Evolutionary conservation across 1,140 invertebrate species (phyloP), one percentile per base, ranked within the genome.

Genomic region (Sogatella furcifera): DNA sequence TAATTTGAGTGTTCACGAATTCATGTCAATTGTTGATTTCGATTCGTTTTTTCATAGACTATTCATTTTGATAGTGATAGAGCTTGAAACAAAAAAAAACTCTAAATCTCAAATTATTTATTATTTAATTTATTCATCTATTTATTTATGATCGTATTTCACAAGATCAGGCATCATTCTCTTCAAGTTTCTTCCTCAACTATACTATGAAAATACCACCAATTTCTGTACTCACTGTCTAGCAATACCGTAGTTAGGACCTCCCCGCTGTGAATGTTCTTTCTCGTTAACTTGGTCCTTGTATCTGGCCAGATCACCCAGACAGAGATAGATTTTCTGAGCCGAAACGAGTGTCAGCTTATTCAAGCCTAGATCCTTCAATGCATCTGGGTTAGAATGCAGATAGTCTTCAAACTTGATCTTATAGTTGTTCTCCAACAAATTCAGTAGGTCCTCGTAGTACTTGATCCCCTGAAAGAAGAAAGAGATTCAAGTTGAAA

Each of bases 241-340:
- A 59, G 91, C 90, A 76, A 89, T 89, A 24, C 84, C 84, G 71
- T 87, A 95, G 76, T 94, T 95, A 14, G 83, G 80, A 0, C 86
- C 84, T 9, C 43, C 43, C 67, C 24, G 24, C 6, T 28, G 24
- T 28, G 24, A 4, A 2, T 28, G 24, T 28, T 28, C 24, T 28
- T 28, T 28, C 24, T 92, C 86, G 65, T 89, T 88, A 15, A 84
- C 82, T 70, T 89, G 85, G 69, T 95, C 90, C 68, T 85, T 86
- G 72, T 97, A 97, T 53, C 94, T 80, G 8, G 88, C 85, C 64
- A 97, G 79, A 76, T 97, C 95, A 5, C 95, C 95, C 57, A 97
- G 76, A 71, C 86, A 95, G 24, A 97, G 81, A 65, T 89, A 86
- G 60, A 92, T 79, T 64, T 95, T 92, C 73, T 97, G 94, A 0